These are phyloP conservation scores for Drosophila sproati DNA, from an alignment of 1,140 invertebrate genomes.

Conservation along the genomic window DNA sequence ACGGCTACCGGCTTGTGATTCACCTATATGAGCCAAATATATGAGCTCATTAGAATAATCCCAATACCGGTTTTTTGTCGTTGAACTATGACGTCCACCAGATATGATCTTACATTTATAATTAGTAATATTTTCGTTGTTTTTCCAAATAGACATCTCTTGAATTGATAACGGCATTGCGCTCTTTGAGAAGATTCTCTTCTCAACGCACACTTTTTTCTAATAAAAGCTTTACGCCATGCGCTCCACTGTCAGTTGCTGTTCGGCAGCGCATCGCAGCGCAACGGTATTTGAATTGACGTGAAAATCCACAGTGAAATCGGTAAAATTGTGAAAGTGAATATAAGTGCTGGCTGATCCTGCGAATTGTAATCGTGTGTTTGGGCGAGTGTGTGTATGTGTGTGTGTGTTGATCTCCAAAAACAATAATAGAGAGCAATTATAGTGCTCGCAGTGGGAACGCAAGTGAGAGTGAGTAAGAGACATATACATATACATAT, in stretches of 20 bases:
- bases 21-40: conserved; percentile 17
- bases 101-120: conserved; percentile 20
- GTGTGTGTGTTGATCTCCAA: not conserved
- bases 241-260: conserved; percentile 59
- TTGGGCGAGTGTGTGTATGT: too few relatives aligned
- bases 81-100: conserved; percentile 51
- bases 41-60: conserved; percentile 62
- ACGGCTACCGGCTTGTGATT: conserved; percentile 55
- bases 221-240: conserved; percentile 57
- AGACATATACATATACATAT: not conserved
- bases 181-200: conserved; percentile 1
- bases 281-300: conserved; percentile 34
- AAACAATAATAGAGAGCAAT: conserved; percentile 14
- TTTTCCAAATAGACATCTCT: conserved; percentile 13
- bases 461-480: conserved; percentile 40
- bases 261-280: conserved; percentile 63
- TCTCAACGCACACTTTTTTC: conserved; percentile 27
- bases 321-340: conserved; percentile 38
- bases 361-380: conserved; percentile 15
- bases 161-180: conserved; percentile 39
- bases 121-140: conserved; percentile 13
- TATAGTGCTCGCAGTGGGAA: conserved; percentile 14
- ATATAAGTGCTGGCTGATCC: conserved; percentile 18
- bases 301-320: conserved; percentile 21
- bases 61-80: conserved; percentile 37